phyloP scores from a whole-genome alignment of 2,797 vertebrate species.

The Cryptoblepharus egeriae region DNA sequence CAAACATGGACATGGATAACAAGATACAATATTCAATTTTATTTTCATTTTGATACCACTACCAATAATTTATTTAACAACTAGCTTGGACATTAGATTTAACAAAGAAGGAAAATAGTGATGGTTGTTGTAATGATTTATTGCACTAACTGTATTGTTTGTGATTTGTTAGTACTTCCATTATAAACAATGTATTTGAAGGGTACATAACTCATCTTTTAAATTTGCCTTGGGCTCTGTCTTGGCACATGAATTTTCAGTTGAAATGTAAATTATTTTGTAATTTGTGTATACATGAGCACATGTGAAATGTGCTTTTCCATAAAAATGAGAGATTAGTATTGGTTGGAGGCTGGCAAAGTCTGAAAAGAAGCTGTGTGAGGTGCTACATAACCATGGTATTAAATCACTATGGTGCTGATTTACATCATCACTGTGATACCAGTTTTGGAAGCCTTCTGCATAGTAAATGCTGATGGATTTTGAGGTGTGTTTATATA shows the following conservation, averaged over 20 bases:
- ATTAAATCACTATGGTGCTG: background rate
- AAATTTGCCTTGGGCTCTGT: constrained; percentile 37
- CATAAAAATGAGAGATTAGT: constrained; percentile 31
- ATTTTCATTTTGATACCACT: constrained; percentile 39
- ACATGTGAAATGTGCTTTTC: constrained; percentile 15
- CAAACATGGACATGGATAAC: background rate
- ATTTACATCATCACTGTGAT: background rate
- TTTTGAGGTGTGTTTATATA: background rate
- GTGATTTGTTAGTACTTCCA: constrained; percentile 5
- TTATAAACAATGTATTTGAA: constrained; percentile 48
- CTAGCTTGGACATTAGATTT: constrained; percentile 28
- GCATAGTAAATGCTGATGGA: background rate
- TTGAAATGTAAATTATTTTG: constrained; percentile 26
- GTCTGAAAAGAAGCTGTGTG: background rate
- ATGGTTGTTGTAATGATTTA: constrained; percentile 12
- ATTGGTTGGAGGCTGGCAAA: background rate
- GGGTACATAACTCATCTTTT: constrained; percentile 43
- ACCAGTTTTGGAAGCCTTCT: background rate
- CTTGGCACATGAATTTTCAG: constrained; percentile 32
- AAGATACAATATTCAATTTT: constrained; percentile 27
- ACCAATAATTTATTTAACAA: constrained; percentile 21
- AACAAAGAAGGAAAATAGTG: constrained; percentile 26
- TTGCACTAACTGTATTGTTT: constrained; percentile 23
- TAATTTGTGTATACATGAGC: constrained; percentile 21
- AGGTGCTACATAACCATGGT: background rate